A percentile compares a stretch with the other conserved stretches of the same genome.
phyloP scores from a whole-genome alignment of 2,888 invertebrate genomes.

The Dryocosmus kuriphilus region DNA sequence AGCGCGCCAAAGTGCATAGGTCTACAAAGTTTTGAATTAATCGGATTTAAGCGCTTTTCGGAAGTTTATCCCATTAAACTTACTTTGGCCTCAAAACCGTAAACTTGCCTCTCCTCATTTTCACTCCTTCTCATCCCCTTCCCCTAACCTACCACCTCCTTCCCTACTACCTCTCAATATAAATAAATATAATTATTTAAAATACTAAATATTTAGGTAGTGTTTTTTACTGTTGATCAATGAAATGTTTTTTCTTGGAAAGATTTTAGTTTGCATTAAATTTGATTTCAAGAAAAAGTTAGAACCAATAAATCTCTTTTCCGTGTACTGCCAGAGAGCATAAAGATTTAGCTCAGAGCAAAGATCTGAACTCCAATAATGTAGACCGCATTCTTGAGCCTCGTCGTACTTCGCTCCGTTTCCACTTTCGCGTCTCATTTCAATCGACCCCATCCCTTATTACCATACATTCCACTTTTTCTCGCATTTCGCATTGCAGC shows the following conservation, averaged over 20 bases:
- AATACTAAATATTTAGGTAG: too few relatives aligned
- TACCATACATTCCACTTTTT: constrained; percentile 33
- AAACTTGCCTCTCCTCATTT: too few relatives aligned
- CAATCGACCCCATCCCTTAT: constrained; percentile 38
- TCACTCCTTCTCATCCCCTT: too few relatives aligned
- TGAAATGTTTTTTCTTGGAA: constrained; percentile 4
- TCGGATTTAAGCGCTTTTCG: too few relatives aligned
- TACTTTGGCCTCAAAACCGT: too few relatives aligned
- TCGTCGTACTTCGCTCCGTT: constrained; percentile 30
- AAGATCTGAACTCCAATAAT: constrained; percentile 37
- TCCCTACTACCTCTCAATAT: too few relatives aligned
- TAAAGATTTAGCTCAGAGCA: constrained; percentile 36
- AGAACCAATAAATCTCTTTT: constrained; percentile 31
- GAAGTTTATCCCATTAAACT: too few relatives aligned
- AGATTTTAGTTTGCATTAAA: constrained; percentile 14
- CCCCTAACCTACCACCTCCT: too few relatives aligned
- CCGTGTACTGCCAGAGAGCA: constrained; percentile 36
- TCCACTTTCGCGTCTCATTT: constrained; percentile 35
- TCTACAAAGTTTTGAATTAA: too few relatives aligned
- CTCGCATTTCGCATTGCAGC: constrained; percentile 27
- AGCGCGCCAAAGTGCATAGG: too few relatives aligned
- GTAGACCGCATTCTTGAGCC: constrained; percentile 35
- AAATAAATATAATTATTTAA: too few relatives aligned
- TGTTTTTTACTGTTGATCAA: not conserved
- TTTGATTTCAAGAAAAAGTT: constrained; percentile 31